Evolutionary conservation across 1,140 invertebrate species (phyloP).

Genomic region (Batillaria attramentaria): DNA sequence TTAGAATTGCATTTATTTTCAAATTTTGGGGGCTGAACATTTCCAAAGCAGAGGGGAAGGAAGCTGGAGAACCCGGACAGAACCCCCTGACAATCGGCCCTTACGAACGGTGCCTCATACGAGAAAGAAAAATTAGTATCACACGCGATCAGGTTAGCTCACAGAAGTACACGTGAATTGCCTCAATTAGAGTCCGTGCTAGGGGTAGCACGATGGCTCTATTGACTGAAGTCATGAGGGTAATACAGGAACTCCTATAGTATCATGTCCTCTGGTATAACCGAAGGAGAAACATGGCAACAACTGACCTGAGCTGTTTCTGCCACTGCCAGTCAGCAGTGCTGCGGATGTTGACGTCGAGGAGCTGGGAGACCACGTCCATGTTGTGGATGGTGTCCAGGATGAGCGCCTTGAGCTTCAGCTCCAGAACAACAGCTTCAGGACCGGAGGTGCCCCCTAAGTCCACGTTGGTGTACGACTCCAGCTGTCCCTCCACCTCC

Average conservation of each 20-base stretch:
- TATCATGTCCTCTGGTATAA: background rate
- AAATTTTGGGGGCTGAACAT: too few species aligned
- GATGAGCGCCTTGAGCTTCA: constrained; percentile 83
- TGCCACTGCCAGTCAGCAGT: constrained; percentile 92
- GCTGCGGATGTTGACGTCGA: constrained; percentile 79
- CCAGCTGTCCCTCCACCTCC: constrained; percentile 76
- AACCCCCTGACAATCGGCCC: too few species aligned
- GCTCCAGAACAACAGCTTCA: constrained; percentile 68
- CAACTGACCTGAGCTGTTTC: constrained; percentile 87
- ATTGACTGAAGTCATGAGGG: background rate
- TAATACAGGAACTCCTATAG: background rate
- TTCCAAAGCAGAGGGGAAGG: too few species aligned
- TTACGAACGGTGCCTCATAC: too few species aligned
- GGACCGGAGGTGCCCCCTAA: constrained; percentile 53
- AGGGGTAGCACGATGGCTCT: too few species aligned
- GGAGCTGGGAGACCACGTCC: constrained; percentile 84
- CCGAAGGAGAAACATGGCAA: background rate
- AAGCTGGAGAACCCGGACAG: too few species aligned
- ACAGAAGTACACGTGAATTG: too few species aligned
- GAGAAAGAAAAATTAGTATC: too few species aligned
- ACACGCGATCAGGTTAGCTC: too few species aligned
- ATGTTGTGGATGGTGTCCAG: constrained; percentile 95
- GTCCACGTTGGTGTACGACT: constrained; percentile 78
- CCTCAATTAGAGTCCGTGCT: background rate
- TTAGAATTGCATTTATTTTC: too few species aligned